These are phyloP conservation scores for Pristionchus arcanus DNA, from an alignment of 2,888 invertebrate genomes.

Conservation along the genomic window DNA sequence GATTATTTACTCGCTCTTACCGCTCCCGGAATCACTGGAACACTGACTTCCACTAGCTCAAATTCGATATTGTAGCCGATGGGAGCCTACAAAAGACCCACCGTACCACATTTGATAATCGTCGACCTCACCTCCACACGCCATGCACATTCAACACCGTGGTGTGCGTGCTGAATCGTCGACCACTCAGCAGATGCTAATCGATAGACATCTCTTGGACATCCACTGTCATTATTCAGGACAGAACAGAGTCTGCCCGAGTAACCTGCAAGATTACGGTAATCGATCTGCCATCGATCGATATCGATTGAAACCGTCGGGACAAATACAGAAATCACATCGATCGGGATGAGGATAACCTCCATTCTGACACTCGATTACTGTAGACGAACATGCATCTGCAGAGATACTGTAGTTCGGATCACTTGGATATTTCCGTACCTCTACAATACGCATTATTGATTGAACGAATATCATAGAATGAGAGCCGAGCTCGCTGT, in stretches of 20 bases:
- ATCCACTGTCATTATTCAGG: not conserved
- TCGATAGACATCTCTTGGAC: slow-evolving; percentile 13
- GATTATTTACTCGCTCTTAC: not conserved
- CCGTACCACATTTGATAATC: not conserved
- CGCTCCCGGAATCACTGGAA: slow-evolving; percentile 9
- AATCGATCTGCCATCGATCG: not conserved
- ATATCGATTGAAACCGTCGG: not conserved
- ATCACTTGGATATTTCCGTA: not conserved
- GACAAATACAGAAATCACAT: slow-evolving; percentile 34
- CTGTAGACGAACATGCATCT: not conserved
- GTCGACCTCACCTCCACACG: slow-evolving; percentile 44
- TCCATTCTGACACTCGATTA: slow-evolving; percentile 24
- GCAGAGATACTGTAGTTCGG: not conserved
- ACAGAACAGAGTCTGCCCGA: slow-evolving; percentile 7
- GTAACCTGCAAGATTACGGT: slow-evolving; percentile 28
- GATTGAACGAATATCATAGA: slow-evolving; percentile 10
- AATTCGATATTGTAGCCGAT: slow-evolving; percentile 29
- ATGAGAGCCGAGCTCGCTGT: slow-evolving; percentile 6
- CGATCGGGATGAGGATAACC: slow-evolving; percentile 31
- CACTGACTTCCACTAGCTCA: not conserved
- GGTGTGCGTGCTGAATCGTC: not conserved
- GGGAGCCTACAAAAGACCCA: not conserved
- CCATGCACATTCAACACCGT: slow-evolving; percentile 29
- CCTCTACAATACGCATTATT: slow-evolving; percentile 47
- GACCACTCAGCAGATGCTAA: slow-evolving; percentile 20